These are phyloP conservation scores for Anastrepha ludens DNA, from an alignment of 1,140 invertebrate genomes.

Conservation along the genomic window DNA sequence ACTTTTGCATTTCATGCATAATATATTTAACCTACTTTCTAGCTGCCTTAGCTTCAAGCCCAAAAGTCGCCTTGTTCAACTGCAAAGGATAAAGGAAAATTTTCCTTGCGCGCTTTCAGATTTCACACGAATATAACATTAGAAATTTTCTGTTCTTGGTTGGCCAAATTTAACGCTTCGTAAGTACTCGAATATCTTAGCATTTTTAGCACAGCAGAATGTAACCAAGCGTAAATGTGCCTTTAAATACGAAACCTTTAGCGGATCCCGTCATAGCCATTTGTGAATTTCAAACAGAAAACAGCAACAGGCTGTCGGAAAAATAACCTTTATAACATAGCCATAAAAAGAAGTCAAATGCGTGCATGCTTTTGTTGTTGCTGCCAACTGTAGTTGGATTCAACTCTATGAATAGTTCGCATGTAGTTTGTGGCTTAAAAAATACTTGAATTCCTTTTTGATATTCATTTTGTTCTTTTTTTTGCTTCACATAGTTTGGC, in stretches of 20 bases:
- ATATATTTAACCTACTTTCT: slow-evolving; percentile 2
- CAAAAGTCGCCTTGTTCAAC: not conserved
- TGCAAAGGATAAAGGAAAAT: too few relatives aligned
- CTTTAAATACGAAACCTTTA: not conserved
- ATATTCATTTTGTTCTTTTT: too few relatives aligned
- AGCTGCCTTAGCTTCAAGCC: not conserved
- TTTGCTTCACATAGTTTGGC: too few relatives aligned
- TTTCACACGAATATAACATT: not conserved
- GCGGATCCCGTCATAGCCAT: not conserved
- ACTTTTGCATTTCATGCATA: not conserved
- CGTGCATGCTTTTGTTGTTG: too few relatives aligned
- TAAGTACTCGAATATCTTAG: not conserved
- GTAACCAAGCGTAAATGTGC: not conserved
- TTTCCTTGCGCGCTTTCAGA: not conserved
- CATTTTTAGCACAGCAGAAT: not conserved
- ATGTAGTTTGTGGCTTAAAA: too few relatives aligned
- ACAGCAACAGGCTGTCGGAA: not conserved
- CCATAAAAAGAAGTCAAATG: too few relatives aligned
- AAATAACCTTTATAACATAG: too few relatives aligned
- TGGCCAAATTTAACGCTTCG: slow-evolving; percentile 5
- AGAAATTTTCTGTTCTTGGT: not conserved
- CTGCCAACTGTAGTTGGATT: too few relatives aligned
- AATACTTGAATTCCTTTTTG: too few relatives aligned
- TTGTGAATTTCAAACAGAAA: not conserved
- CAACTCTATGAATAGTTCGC: too few relatives aligned